Percentiles rank a stretch among this genome's conserved stretches.
Conservation (phyloP, 2,888 invertebrate genomes). For the Trichopria drosophilae region DNA sequence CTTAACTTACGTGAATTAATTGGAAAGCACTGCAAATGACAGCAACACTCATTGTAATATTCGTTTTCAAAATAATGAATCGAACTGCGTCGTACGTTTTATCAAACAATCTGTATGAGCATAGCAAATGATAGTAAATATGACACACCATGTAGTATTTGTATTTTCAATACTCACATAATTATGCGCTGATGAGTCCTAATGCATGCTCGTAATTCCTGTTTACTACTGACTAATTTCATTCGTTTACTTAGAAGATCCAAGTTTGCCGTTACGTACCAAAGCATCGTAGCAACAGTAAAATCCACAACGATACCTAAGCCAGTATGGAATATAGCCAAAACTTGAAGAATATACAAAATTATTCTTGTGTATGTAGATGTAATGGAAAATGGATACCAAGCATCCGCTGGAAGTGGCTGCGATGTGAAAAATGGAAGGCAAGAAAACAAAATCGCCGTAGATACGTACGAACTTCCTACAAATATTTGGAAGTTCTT, state of each 20-base stretch:
- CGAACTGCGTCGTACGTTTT: constrained; percentile 34
- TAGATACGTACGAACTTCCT: constrained; percentile 37
- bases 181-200: constrained; percentile 40
- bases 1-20: constrained; percentile 41
- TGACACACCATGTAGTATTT: too few relatives aligned
- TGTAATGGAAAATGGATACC: constrained; percentile 47
- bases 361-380: constrained; percentile 22
- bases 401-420: constrained; percentile 42
- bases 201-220: constrained; percentile 36
- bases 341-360: constrained; percentile 40
- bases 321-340: constrained; percentile 41
- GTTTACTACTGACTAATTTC: constrained; percentile 1
- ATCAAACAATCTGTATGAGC: constrained; percentile 41
- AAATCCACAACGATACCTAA: constrained; percentile 39
- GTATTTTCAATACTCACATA: constrained; percentile 32
- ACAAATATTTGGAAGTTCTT: constrained; percentile 37
- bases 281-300: constrained; percentile 42
- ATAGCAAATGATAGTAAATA: too few relatives aligned
- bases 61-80: constrained; percentile 45
- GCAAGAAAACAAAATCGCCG: constrained; percentile 37
- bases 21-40: constrained; percentile 45
- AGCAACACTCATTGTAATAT: constrained; percentile 42
- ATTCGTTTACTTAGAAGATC: constrained; percentile 41
- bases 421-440: constrained; percentile 42
- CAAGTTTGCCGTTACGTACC: constrained; percentile 42